These are phyloP conservation scores for Macquaria australasica DNA, from an alignment of 2,113 vertebrate species.

Conservation along the genomic window DNA sequence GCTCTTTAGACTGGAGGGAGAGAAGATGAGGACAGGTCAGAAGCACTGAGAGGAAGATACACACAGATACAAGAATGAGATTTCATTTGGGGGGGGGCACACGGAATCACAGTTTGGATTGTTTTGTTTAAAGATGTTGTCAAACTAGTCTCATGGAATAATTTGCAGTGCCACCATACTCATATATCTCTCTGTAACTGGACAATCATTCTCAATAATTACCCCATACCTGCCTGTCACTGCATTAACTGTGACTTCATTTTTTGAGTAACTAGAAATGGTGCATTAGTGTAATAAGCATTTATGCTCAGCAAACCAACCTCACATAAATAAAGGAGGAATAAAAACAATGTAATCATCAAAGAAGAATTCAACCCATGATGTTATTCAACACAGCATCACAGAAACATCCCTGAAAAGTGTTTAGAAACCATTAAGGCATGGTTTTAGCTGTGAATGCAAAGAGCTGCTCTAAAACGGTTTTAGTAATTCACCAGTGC, in stretches of 20 bases:
- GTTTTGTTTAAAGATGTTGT: background rate
- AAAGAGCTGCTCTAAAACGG: background rate
- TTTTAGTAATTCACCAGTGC: background rate
- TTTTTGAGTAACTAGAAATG: background rate
- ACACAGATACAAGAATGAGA: background rate
- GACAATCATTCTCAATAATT: background rate
- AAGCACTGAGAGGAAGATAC: background rate
- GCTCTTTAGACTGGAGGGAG: conserved; percentile 91
- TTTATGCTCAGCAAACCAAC: background rate
- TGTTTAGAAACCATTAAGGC: background rate
- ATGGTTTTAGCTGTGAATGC: background rate
- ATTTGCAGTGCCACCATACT: background rate
- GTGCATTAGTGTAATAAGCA: background rate
- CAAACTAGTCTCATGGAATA: too few relatives aligned
- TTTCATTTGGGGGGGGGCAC: background rate
- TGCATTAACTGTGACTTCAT: background rate
- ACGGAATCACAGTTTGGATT: background rate
- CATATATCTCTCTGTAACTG: background rate
- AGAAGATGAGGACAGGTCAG: conserved; percentile 10
- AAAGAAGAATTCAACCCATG: background rate
- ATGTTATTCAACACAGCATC: background rate
- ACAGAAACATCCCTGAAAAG: background rate
- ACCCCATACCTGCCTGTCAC: background rate
- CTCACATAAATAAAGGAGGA: background rate
- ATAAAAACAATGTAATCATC: background rate